Evolutionary conservation across 2,113 vertebrate genomes (phyloP), one percentile per base, ranked within the genome.

Genomic region (Psilopogon haemacephalus): DNA sequence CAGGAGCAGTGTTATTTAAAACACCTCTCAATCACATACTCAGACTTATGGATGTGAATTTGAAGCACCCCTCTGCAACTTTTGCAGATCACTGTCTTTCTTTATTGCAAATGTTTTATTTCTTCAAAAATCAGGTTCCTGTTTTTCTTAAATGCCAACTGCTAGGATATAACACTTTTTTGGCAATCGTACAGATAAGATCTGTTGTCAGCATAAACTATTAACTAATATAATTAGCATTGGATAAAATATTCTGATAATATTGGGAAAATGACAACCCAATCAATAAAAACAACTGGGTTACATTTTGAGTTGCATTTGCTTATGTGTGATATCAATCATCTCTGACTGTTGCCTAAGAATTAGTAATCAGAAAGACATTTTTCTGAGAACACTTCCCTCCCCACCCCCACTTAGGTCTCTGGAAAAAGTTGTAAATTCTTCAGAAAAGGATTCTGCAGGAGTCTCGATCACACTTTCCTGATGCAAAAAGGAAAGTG

Each of bases 151-250:
- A 75, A 95, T 86, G 67, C 84, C 90, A 96, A 88, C 94, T 97
- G 88, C 88, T 96, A 96, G 91, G 95, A 96, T 97, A 93, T 86
- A 97, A 97, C 91, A 95, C 78, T 84, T 95, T 93, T 83, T 92
- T 97, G 90, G 91, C 95, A 96, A 95, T 94, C 87, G 46, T 94
- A 92, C 75, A 89, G 77, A 86, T 82, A 93, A 95, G 92, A 95
- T 95, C 93, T 91, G 84, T 78, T 90, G 60, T 90, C 83, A 96
- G 90, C 89, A 95, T 96, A 95, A 96, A 91, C 50, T 93, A 81
- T 88, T 84, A 91, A 75, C 86, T 96, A 97, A 97, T 92, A 91
- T 81, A 96, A 94, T 23, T 92, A 95, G 8, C 64, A 90, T 86
- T 54, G 85, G 40, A 50, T 89, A 90, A 97, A 96, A 94, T 97